Base-by-base conservation (phyloP, 2,113 vertebrate genomes). In the Heteronetta atricapilla region DNA sequence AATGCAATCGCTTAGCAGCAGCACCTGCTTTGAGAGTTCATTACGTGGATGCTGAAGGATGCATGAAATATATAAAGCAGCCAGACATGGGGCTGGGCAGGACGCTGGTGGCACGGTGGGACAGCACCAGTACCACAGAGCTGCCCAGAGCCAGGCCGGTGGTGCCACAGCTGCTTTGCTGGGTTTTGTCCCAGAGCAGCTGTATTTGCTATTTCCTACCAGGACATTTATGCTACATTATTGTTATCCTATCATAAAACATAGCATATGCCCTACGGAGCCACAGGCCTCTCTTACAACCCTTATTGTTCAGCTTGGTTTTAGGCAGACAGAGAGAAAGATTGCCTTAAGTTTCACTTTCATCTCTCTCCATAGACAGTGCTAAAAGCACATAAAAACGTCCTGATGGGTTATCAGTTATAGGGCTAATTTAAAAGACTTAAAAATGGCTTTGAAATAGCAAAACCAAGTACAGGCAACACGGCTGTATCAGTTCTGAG, bases 371-470 rank as follows among this genome's bases (percentile, higher is more conserved):
- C 90, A 68, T 1, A 70, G 17, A 48, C 40, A 79, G 42, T 6
- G 46, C 72, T 89, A 82, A 88, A 82, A 85, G 56, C 66, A 74
- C 11, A 15, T 84, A 69, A 67, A 95, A 91, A 58, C 46, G 59
- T 50, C 59, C 42, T 34, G 15, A 13, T 42, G 67, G 22, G 67
- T 7, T 62, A 80, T 70, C 89, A 83, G 28, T 52, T 26, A 46
- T 38, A 80, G 88, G 82, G 31, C 38, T 56, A 70, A 67, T 88
- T 83, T 77, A 44, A 90, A 92, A 90, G 46, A 36, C 73, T 90
- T 87, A 81, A 52, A 87, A 34, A 18, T 89, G 63, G 46, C 50
- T 94, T 64, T 73, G 63, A 85, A 91, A 87, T 0, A 34, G 34
- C 16, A 73, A 63, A 70, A 13, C 2, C 33, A 85, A 33, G 36